Evolutionary conservation across 2,888 invertebrate genomes (phyloP), one percentile per base, ranked within the genome.

Genomic region (Nebria brevicollis): DNA sequence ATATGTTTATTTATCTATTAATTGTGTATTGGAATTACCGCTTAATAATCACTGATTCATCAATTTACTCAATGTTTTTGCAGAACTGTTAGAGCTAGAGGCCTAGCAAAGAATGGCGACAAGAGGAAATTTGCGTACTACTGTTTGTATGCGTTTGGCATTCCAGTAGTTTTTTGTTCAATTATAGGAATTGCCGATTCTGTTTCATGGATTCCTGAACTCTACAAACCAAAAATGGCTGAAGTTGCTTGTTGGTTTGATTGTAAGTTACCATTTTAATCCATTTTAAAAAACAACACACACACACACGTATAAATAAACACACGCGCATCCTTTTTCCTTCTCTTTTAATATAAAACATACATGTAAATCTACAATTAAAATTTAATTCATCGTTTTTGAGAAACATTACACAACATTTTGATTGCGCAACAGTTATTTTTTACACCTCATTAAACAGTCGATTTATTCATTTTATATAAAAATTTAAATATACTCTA

Each of bases 131-230:
- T 94, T 86, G 82, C 92, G 10, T 89, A 90, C 86, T 94, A 94
- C 86, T 94, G 93, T 0, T 54, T 92, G 1, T 94, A 94, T 86
- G 93, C 94, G 1, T 94, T 94, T 94, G 92, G 93, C 4, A 84
- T 92, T 0, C 90, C 94, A 0, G 86, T 91, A 2, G 26, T 91
- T 0, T 85, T 94, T 64, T 92, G 93, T 0, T 84, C 88, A n/a
- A 86, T 90, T 10, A 91, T 91, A 81, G 90, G 91, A 75, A 85
- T 91, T 2, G 86, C 92, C 77, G 93, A 94, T 83, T 87, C 87
- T 73, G 91, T 90, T 65, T 88, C 88, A n/a, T 72, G 88, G 25
- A 77, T 90, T 13, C 86, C 86, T 4, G 84, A 85, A 1, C 84
- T 87, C 82, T 87, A 92, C 6, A 91, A 92, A 74, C 92, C 94